phyloP scores from a whole-genome alignment of 2,888 invertebrate species.

The Drosophila planitibia region DNA sequence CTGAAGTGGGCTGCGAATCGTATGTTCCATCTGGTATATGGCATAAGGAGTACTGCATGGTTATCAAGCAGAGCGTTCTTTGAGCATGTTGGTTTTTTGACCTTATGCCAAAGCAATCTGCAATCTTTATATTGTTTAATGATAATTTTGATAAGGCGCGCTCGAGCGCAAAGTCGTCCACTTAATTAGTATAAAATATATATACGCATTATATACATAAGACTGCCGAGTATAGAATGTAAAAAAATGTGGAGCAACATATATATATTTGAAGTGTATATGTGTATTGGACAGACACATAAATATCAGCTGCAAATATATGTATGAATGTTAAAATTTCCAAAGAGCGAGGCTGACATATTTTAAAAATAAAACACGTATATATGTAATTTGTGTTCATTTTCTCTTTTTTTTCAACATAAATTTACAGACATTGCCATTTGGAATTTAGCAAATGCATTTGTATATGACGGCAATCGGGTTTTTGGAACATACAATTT shows the following conservation, averaged over 20 bases:
- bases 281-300: slow-evolving; percentile 21
- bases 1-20: slow-evolving; percentile 11
- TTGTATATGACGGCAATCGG: slow-evolving; percentile 6
- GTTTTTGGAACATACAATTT: slow-evolving; percentile 21
- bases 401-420: not conserved
- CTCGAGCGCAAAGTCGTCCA: slow-evolving; percentile 11
- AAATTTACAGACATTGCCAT: slow-evolving; percentile 8
- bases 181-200: slow-evolving; percentile 55
- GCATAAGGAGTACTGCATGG: not conserved
- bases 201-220: slow-evolving; percentile 1
- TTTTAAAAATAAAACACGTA: slow-evolving; percentile 52
- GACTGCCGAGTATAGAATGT: not conserved
- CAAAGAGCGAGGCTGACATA: slow-evolving; percentile 38
- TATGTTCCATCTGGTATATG: slow-evolving; percentile 25
- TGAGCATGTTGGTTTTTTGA: slow-evolving; percentile 23
- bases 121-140: slow-evolving; percentile 47
- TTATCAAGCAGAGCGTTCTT: slow-evolving; percentile 32
- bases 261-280: not conserved
- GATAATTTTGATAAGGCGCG: slow-evolving; percentile 65
- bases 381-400: slow-evolving; percentile 11
- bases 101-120: slow-evolving; percentile 36
- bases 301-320: slow-evolving; percentile 23
- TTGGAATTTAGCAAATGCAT: slow-evolving; percentile 22
- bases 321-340: slow-evolving; percentile 31
- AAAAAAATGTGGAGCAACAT: slow-evolving; percentile 7